These are phyloP conservation scores for Phenganax subtilis DNA, from an alignment of 92 coral and sea anemone species.

Conservation along the genomic window DNA sequence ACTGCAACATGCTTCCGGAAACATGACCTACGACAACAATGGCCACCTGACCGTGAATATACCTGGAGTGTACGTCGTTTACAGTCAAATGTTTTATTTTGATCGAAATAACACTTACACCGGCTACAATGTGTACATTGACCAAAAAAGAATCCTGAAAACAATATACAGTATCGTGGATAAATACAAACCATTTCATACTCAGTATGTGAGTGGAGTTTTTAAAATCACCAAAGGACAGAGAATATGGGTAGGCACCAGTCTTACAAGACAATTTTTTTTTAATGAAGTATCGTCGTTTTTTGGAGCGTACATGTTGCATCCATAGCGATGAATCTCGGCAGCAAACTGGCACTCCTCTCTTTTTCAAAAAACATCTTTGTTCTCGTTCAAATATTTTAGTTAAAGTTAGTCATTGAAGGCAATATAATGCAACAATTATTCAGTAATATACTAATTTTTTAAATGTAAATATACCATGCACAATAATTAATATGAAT, in stretches of 20 bases:
- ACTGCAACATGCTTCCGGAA: constrained; percentile 56
- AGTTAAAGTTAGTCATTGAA: too few relatives aligned
- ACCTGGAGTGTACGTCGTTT: constrained; percentile 78
- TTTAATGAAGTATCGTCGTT: constrained; percentile 53
- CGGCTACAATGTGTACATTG: constrained; percentile 62
- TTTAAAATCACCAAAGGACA: constrained; percentile 53
- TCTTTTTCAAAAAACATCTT: not conserved
- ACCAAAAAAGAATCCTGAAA: constrained; percentile 62
- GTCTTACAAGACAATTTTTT: constrained; percentile 17
- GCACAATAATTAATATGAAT: not conserved
- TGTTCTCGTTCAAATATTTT: too few relatives aligned
- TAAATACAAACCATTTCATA: constrained; percentile 44
- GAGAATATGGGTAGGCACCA: constrained; percentile 51
- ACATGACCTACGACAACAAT: constrained; percentile 57
- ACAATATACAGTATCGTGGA: constrained; percentile 53
- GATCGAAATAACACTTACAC: constrained; percentile 61
- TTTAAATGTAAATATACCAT: not conserved
- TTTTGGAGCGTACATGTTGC: constrained; percentile 69
- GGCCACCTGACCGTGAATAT: constrained; percentile 67
- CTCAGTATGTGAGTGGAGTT: constrained; percentile 64
- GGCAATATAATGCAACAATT: too few relatives aligned
- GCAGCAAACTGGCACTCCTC: not conserved
- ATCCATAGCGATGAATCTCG: not conserved
- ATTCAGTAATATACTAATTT: not conserved
- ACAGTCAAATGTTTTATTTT: constrained; percentile 88